These are phyloP conservation scores for Buphagus erythrorhynchus DNA, from an alignment of 2,797 vertebrate genomes.

Conservation along the genomic window DNA sequence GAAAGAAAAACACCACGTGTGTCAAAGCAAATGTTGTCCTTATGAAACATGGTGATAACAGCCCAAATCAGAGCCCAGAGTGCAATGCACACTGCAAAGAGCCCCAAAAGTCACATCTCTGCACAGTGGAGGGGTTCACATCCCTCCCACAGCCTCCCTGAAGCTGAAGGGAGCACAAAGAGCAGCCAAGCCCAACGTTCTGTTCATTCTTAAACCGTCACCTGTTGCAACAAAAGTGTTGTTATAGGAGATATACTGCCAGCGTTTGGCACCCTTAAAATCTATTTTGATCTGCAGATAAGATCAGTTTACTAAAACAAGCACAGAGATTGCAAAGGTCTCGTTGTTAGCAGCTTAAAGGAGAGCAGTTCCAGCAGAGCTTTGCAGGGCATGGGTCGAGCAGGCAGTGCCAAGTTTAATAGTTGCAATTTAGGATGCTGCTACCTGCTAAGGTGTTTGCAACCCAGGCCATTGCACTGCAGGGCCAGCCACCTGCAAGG, in stretches of 20 bases:
- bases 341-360: fast-evolving
- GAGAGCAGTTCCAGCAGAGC: neutral
- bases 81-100: neutral
- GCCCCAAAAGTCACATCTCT: neutral
- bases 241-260: neutral
- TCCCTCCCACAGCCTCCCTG: neutral
- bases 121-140: neutral
- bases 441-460: neutral
- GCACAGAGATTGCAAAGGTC: constrained; percentile 32
- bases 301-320: constrained; percentile 33
- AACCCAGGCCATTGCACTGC: neutral
- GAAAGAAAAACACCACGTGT: neutral
- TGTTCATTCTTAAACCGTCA: neutral
- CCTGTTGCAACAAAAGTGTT: neutral
- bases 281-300: constrained; percentile 45
- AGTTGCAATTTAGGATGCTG: constrained; percentile 8
- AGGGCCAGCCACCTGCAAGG: neutral
- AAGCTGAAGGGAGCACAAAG: neutral
- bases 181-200: neutral
- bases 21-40: neutral
- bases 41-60: neutral
- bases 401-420: neutral
- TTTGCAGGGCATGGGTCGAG: constrained; percentile 41
- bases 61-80: neutral
- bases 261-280: neutral